phyloP scores from a whole-genome alignment of 2,797 vertebrate genomes.

The Gymnothorax reevesii region DNA sequence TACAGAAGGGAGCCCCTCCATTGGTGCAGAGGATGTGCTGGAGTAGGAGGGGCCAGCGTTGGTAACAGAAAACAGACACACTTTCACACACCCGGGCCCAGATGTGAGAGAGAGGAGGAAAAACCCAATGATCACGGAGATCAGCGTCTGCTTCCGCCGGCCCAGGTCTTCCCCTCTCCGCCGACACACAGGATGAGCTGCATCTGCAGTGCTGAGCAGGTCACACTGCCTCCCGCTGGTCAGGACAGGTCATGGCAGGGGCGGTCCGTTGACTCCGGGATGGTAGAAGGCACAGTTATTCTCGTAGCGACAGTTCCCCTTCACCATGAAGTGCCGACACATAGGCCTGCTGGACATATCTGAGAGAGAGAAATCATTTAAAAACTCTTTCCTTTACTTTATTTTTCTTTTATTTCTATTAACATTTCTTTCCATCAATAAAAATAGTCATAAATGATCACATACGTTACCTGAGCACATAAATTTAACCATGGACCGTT shows the following conservation, averaged over 20 bases:
- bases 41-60: neutral
- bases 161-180: neutral
- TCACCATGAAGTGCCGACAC: constrained; percentile 95
- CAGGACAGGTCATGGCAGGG: constrained; percentile 70
- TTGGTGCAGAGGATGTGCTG: neutral
- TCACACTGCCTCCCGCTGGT: constrained; percentile 42
- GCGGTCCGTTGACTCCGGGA: constrained; percentile 89
- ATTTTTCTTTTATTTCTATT: too few species aligned
- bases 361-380: constrained; percentile 48
- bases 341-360: constrained; percentile 90
- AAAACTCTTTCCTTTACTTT: too few species aligned
- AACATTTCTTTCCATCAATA: too few species aligned
- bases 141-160: neutral
- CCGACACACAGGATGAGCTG: neutral
- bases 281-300: constrained; percentile 95
- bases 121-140: neutral
- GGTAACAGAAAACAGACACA: neutral
- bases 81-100: neutral
- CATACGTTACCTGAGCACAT: too few species aligned
- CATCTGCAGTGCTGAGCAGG: neutral
- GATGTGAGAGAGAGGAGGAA: neutral
- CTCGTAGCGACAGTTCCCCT: constrained; percentile 92
- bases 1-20: neutral
- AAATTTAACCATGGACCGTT: too few species aligned
- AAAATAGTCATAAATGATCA: too few species aligned